Conservation (phyloP, 2,797 vertebrate genomes). For the Lutjanus argentimaculatus region DNA sequence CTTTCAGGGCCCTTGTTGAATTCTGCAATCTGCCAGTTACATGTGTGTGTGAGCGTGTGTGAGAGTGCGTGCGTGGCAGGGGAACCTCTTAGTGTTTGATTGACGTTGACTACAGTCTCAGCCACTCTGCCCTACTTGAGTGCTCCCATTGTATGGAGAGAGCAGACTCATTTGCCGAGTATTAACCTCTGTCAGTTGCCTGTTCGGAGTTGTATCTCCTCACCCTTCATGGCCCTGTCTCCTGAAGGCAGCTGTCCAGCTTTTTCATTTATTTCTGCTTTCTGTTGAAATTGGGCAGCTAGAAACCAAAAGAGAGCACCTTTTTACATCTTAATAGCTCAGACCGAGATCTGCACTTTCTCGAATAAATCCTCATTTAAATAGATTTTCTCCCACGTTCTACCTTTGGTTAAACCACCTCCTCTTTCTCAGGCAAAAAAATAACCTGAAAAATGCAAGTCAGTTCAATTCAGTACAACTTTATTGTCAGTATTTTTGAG, state of each 20-base stretch:
- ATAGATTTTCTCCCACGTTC: not conserved
- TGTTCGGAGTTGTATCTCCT: slow-evolving; percentile 50
- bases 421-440: not conserved
- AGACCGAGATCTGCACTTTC: not conserved
- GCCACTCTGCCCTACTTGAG: slow-evolving; percentile 55
- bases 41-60: not conserved
- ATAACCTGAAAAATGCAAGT: not conserved
- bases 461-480: not conserved
- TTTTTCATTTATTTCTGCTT: slow-evolving; percentile 58
- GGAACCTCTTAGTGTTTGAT: slow-evolving; percentile 45
- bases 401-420: not conserved
- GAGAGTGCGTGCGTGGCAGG: not conserved
- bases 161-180: slow-evolving; percentile 68
- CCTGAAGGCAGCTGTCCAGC: slow-evolving; percentile 40
- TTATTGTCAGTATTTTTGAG: not conserved
- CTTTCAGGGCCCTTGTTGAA: slow-evolving; percentile 53
- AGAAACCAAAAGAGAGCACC: slow-evolving; percentile 27
- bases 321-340: slow-evolving; percentile 37
- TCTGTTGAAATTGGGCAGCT: slow-evolving; percentile 44
- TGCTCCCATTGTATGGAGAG: slow-evolving; percentile 50
- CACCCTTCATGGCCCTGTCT: slow-evolving; percentile 41
- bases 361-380: slow-evolving; percentile 24
- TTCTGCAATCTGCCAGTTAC: slow-evolving; percentile 34
- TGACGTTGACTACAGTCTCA: slow-evolving; percentile 59
- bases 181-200: slow-evolving; percentile 67